phyloP scores from a whole-genome alignment of 2,797 vertebrate species.

The Rhinophrynus dorsalis region DNA sequence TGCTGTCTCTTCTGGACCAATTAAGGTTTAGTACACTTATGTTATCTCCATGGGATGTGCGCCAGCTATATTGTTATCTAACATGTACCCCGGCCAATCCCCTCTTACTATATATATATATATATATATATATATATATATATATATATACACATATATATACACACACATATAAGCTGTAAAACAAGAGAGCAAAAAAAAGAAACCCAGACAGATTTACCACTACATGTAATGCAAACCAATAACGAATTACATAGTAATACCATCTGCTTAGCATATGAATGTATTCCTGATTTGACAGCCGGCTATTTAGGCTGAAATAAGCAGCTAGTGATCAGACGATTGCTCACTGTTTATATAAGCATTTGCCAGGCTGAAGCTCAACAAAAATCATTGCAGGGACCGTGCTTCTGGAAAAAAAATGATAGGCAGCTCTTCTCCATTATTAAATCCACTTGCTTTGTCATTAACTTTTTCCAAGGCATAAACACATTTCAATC shows the following conservation, averaged over 20 bases:
- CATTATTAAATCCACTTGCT: slow-evolving; percentile 1
- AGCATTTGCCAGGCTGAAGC: slow-evolving; percentile 24
- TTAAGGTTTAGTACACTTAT: too few species aligned
- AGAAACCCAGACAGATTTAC: not conserved
- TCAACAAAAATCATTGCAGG: slow-evolving; percentile 23
- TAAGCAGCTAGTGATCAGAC: slow-evolving; percentile 43
- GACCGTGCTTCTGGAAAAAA: slow-evolving; percentile 16
- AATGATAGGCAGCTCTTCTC: slow-evolving; percentile 21
- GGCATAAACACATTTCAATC: too few species aligned
- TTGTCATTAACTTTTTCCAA: slow-evolving; percentile 18
- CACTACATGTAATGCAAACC: not conserved
- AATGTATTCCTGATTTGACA: slow-evolving; percentile 43
- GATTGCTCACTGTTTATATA: slow-evolving; percentile 32
- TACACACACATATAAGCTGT: too few species aligned
- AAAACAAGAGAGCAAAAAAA: not conserved
- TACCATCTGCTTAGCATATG: slow-evolving; percentile 41
- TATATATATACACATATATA: too few species aligned
- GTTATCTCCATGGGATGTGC: too few species aligned
- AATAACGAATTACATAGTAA: slow-evolving; percentile 23
- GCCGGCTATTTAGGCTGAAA: slow-evolving; percentile 38
- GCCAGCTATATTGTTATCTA: too few species aligned
- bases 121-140: too few species aligned
- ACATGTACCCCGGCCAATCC: too few species aligned
- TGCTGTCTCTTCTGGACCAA: too few species aligned
- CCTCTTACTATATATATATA: too few species aligned